Evolutionary conservation across 1,140 invertebrate genomes (phyloP).

Genomic region (Batillaria attramentaria): DNA sequence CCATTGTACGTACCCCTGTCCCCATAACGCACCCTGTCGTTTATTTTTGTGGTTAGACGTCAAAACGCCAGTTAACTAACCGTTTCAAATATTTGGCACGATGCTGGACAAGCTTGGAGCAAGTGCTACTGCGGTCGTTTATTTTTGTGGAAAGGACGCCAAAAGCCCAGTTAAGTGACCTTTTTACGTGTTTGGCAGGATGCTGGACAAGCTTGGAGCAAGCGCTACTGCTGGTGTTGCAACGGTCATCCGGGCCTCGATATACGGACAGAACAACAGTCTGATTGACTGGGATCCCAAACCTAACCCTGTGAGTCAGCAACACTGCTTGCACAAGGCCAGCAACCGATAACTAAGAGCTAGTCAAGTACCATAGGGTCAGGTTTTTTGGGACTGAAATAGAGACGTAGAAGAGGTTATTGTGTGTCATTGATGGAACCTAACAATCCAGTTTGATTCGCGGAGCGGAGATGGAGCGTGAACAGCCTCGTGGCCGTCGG

Average conservation of each 20-base stretch:
- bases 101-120: neutral
- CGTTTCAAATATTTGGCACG: neutral
- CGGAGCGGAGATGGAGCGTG: no score
- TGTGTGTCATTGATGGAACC: neutral
- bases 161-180: neutral
- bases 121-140: neutral
- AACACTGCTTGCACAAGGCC: no score
- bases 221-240: conserved; percentile 3
- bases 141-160: neutral
- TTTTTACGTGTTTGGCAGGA: neutral
- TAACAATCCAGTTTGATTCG: neutral
- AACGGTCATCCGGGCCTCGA: neutral
- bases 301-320: conserved; percentile 16
- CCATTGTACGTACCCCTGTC: no score
- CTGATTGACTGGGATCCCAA: neutral
- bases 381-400: neutral
- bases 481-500: no score
- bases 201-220: conserved; percentile 22
- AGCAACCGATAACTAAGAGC: neutral
- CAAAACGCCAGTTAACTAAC: neutral
- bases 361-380: neutral
- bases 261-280: neutral
- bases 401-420: neutral
- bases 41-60: neutral
- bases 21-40: no score